Conservation (phyloP, 2,113 vertebrate genomes). For the Platichthys flesus region DNA sequence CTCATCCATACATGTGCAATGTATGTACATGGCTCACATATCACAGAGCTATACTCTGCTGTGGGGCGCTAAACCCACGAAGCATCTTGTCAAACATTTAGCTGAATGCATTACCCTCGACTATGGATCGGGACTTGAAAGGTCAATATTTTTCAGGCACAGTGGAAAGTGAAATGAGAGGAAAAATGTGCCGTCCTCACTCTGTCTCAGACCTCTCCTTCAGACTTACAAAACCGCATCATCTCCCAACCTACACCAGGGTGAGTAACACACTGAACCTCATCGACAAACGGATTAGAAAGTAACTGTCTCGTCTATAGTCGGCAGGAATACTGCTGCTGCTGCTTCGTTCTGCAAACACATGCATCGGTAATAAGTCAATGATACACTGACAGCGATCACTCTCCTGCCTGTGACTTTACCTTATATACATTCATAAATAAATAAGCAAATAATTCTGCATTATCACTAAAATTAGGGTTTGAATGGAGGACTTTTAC, state of each 20-base stretch:
- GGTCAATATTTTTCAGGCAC: conserved; percentile 22
- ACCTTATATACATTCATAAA: no score
- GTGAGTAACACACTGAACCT: neutral
- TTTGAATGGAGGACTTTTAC: no score
- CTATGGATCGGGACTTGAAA: conserved; percentile 18
- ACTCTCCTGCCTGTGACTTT: neutral
- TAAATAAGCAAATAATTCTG: no score
- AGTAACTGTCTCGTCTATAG: no score
- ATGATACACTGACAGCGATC: neutral
- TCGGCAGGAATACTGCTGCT: neutral
- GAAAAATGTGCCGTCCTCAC: neutral
- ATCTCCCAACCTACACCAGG: neutral
- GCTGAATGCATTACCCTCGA: conserved; percentile 12
- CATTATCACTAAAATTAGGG: no score
- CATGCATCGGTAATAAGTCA: neutral
- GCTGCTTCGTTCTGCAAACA: neutral
- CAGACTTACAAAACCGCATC: conserved; percentile 6
- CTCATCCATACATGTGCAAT: neutral
- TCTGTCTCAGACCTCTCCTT: conserved; percentile 11
- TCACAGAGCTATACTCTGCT: neutral
- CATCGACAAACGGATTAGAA: neutral
- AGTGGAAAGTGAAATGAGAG: conserved; percentile 1
- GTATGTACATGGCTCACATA: neutral
- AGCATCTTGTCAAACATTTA: no score
- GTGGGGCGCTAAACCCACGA: neutral